Evolutionary conservation across 2,113 vertebrate species (phyloP), one percentile per base, ranked within the genome.

Genomic region (Uria aalge): DNA sequence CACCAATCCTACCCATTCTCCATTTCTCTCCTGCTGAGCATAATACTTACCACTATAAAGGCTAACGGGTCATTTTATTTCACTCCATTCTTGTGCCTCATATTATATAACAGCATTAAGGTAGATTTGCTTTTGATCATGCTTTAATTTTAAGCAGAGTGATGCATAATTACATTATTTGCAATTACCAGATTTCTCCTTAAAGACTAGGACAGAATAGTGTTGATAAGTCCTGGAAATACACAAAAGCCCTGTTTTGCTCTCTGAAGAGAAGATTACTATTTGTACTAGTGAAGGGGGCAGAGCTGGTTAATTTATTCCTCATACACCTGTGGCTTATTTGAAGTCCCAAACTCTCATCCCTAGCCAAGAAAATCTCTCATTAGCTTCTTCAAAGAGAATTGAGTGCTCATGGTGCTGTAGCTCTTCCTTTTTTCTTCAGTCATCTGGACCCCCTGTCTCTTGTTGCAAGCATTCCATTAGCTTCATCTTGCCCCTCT

Each of bases 21-120:
- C 36, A 62, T 57, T 91, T 91, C 45, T 79, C 30, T 68, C 43
- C 62, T 36, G 22, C 41, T 78, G 41, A 90, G 40, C 45, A 41
- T 57, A 78, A 41, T 55, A 69, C 9, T 12, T 75, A 57, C 16
- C 72, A 81, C 19, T 27, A 83, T 52, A 88, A 91, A 77, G 67
- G 45, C 45, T 92, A 95, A 91, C 2, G 2, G 53, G 41, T 47
- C 20, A 85, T 85, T 72, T 87, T 73, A 67, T 76, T 95, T 92
- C 69, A 66, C 50, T 87, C n/a, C 45, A 8, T 66, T 91, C 55
- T 93, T 67, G 20, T 36, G 29, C 12, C 18, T 79, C 30, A 5
- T 38, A 30, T 50, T 88, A 63, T 67, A 45, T 10, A 63, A 43
- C 6, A 87, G 7, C 13, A 34, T 78, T 85, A 55, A 67, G 79